These are phyloP conservation scores for Eupithecia subumbrata DNA, from an alignment of 2,888 invertebrate species.

Conservation along the genomic window DNA sequence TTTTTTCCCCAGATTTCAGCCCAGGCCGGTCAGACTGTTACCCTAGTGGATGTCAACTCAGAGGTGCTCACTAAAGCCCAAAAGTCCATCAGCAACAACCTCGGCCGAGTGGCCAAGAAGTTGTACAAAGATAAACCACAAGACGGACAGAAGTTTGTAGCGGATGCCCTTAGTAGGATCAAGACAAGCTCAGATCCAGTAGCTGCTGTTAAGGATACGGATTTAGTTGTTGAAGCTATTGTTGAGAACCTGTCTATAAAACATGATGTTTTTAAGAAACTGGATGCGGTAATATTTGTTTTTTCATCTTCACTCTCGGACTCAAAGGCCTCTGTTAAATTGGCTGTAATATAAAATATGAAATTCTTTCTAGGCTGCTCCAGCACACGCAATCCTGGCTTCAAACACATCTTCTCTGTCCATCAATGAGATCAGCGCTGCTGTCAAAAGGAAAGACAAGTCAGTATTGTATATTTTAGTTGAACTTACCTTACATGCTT, in stretches of 20 bases:
- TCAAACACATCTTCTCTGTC: slow-evolving; percentile 96
- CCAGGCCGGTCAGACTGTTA: slow-evolving; percentile 92
- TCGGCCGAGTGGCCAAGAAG: slow-evolving; percentile 92
- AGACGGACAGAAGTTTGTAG: slow-evolving; percentile 87
- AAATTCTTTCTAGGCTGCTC: slow-evolving; percentile 82
- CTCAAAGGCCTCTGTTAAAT: not conserved
- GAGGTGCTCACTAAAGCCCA: slow-evolving; percentile 89
- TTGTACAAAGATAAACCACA: slow-evolving; percentile 86
- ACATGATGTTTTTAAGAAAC: slow-evolving; percentile 88
- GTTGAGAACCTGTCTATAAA: slow-evolving; percentile 92
- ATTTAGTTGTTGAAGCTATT: slow-evolving; percentile 93
- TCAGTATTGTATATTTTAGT: slow-evolving; percentile 47
- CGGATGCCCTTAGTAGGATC: slow-evolving; percentile 84
- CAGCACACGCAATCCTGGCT: slow-evolving; percentile 90
- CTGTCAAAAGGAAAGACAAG: slow-evolving; percentile 88
- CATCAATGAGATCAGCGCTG: slow-evolving; percentile 90
- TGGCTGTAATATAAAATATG: not conserved
- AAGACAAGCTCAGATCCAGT: slow-evolving; percentile 85
- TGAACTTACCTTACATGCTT: too few species aligned
- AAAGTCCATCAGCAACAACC: slow-evolving; percentile 87
- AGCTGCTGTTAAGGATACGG: slow-evolving; percentile 85
- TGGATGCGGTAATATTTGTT: slow-evolving; percentile 85
- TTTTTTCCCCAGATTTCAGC: slow-evolving; percentile 88
- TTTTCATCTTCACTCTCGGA: not conserved
- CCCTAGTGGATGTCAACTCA: slow-evolving; percentile 90